phyloP scores from a whole-genome alignment of 1,140 invertebrate species.

The Stenopsyche tienmushanensis region DNA sequence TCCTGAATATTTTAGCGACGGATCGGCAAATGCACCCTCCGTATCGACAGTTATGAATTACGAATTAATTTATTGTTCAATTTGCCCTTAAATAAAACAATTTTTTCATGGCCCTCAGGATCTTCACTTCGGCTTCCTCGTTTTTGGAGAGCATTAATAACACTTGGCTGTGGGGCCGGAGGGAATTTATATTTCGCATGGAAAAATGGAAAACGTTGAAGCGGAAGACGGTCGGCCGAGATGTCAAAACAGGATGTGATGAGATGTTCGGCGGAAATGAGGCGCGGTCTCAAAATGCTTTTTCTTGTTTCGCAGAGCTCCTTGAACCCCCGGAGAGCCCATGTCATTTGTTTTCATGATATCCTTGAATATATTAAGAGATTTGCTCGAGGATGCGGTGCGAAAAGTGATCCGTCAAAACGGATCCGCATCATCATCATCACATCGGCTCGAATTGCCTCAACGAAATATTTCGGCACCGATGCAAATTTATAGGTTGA shows the following conservation, averaged over 20 bases:
- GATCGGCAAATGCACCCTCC: too few species aligned
- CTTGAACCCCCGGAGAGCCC: not conserved
- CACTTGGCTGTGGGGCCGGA: too few species aligned
- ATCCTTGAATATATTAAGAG: conserved; percentile 18
- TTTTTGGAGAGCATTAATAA: too few species aligned
- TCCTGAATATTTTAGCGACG: not conserved
- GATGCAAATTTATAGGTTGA: too few species aligned
- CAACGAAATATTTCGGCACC: too few species aligned
- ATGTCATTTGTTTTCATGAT: conserved; percentile 22
- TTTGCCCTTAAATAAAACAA: too few species aligned
- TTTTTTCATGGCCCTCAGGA: too few species aligned
- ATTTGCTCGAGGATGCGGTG: not conserved
- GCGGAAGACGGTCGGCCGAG: conserved; percentile 1
- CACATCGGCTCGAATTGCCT: too few species aligned
- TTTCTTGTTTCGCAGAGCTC: conserved; percentile 1
- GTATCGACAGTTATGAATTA: too few species aligned
- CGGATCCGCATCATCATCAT: too few species aligned
- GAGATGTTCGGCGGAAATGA: conserved; percentile 21
- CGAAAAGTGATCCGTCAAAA: not conserved
- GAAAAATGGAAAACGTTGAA: not conserved
- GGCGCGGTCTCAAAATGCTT: not conserved
- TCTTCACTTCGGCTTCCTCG: too few species aligned
- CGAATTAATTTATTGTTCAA: too few species aligned
- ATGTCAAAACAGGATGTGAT: conserved; percentile 18
- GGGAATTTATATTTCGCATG: not conserved